Evolutionary conservation across 2,113 vertebrate genomes (phyloP).

Genomic region (Diglossa brunneiventris): DNA sequence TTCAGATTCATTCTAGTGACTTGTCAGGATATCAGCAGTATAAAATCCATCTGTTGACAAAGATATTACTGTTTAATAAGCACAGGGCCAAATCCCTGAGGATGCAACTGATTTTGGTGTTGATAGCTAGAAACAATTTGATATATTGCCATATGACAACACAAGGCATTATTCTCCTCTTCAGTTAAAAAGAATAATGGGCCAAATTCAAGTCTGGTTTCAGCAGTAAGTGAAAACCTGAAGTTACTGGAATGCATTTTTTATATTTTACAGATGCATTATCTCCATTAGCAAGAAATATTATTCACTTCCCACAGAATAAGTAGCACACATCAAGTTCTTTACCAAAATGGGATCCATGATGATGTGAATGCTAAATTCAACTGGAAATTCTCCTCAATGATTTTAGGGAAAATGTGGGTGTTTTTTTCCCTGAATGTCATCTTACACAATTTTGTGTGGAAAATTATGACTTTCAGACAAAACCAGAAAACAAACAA

Average conservation of each 20-base stretch:
- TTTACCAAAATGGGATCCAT: background rate
- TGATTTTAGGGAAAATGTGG: background rate
- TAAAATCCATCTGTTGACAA: constrained; percentile 33
- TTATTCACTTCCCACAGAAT: background rate
- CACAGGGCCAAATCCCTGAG: background rate
- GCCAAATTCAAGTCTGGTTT: background rate
- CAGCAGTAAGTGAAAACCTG: background rate
- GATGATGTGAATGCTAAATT: background rate
- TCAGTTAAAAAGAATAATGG: background rate
- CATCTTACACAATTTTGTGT: background rate
- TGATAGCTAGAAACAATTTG: background rate
- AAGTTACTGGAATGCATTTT: background rate
- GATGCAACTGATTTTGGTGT: background rate
- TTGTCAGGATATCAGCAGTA: constrained; percentile 2
- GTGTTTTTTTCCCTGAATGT: background rate
- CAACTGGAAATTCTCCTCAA: background rate
- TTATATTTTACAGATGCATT: background rate
- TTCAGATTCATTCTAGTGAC: constrained; percentile 30
- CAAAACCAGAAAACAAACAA: background rate
- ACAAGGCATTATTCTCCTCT: background rate
- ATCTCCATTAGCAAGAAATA: background rate
- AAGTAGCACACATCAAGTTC: background rate
- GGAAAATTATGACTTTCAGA: background rate
- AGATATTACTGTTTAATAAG: constrained; percentile 13
- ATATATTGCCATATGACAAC: background rate